These are phyloP conservation scores for Catagonus wagneri DNA, from an alignment of 2,113 vertebrate genomes.

Conservation along the genomic window DNA sequence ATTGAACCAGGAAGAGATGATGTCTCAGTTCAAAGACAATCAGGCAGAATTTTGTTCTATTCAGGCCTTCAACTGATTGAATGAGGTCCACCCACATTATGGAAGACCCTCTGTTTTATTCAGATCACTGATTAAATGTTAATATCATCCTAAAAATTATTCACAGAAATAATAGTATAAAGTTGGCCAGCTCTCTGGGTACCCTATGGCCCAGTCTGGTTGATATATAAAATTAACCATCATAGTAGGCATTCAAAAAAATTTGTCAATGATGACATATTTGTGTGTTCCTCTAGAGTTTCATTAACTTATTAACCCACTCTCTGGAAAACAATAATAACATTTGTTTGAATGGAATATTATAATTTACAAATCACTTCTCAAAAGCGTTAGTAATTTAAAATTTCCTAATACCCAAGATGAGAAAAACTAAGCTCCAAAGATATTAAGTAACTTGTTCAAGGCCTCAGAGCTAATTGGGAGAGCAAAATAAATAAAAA, in stretches of 20 bases:
- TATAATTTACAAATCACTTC: background rate
- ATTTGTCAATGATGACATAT: background rate
- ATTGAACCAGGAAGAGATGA: background rate
- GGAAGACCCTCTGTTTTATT: background rate
- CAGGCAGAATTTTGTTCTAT: background rate
- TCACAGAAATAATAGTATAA: background rate
- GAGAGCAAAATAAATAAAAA: constrained; percentile 22
- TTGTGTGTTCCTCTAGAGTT: constrained; percentile 4
- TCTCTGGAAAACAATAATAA: constrained; percentile 18
- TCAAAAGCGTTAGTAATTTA: background rate
- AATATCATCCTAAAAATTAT: background rate
- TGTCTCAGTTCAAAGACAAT: background rate
- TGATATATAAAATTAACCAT: background rate
- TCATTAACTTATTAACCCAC: background rate
- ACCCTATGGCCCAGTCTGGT: background rate
- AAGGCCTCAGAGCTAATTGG: background rate
- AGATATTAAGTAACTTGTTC: background rate
- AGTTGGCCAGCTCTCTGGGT: background rate
- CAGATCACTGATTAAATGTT: background rate
- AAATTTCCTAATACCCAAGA: background rate
- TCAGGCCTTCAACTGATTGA: background rate
- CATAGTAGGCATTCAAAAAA: background rate
- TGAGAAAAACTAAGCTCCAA: background rate
- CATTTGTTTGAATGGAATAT: background rate
- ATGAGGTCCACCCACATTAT: background rate